Evolutionary conservation across 2,888 invertebrate genomes (phyloP).

Genomic region (Synanthedon tipuliformis): DNA sequence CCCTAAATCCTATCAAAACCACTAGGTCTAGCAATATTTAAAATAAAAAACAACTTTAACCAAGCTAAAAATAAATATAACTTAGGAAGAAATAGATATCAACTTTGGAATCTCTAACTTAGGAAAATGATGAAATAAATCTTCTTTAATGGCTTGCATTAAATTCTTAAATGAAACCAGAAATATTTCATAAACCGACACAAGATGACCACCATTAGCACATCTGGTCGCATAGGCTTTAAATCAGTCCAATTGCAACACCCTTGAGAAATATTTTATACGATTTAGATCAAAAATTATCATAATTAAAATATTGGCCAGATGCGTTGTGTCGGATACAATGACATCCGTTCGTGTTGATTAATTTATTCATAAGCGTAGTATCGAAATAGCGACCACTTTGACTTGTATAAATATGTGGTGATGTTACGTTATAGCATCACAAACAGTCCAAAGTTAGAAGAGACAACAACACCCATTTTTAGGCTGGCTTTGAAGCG

Average conservation of each 20-base stretch:
- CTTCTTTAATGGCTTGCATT: background rate
- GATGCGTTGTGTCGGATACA: conserved; percentile 22
- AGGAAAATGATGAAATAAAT: background rate
- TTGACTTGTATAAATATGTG: conserved; percentile 58
- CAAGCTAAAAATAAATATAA: too few species aligned
- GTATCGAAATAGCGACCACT: conserved; percentile 36
- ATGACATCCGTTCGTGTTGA: conserved; percentile 21
- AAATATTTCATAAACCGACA: background rate
- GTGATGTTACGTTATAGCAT: conserved; percentile 33
- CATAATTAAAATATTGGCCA: conserved; percentile 20
- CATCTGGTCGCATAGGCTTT: conserved; percentile 9
- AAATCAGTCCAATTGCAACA: conserved; percentile 18
- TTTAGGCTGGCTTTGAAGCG: conserved; percentile 55
- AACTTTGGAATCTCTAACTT: too few species aligned
- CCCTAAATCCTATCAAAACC: too few species aligned
- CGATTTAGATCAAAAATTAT: conserved; percentile 17
- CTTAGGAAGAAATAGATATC: too few species aligned
- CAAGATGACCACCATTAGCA: conserved; percentile 1
- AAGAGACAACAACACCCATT: conserved; percentile 50
- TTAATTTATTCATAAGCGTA: conserved; percentile 46
- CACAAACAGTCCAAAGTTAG: conserved; percentile 52
- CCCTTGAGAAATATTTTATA: conserved; percentile 14
- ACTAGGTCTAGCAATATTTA: too few species aligned
- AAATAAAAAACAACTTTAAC: too few species aligned
- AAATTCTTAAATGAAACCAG: background rate